Evolutionary conservation across 2,113 vertebrate species (phyloP).

Genomic region (Larimichthys polyactis): DNA sequence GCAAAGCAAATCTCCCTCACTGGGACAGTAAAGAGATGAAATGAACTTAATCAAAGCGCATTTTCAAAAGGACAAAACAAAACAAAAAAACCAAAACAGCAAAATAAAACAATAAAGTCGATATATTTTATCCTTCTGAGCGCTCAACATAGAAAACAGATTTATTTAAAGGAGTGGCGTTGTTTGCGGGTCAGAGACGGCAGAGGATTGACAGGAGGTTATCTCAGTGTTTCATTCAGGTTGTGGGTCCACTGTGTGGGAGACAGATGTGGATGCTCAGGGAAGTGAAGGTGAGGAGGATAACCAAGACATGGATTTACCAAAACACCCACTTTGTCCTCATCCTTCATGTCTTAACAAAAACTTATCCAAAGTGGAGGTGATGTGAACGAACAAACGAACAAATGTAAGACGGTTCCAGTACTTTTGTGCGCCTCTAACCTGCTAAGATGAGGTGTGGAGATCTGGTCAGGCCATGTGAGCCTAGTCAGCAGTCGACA

Average conservation of each 20-base stretch:
- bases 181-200: slow-evolving; percentile 19
- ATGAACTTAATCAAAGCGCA: slow-evolving; percentile 50
- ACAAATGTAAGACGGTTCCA: too few relatives aligned
- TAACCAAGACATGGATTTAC: background rate
- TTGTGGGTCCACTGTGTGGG: background rate
- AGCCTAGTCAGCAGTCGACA: too few relatives aligned
- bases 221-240: background rate
- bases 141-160: slow-evolving; percentile 8
- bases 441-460: too few relatives aligned
- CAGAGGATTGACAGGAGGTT: background rate
- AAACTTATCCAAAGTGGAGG: too few relatives aligned
- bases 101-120: background rate
- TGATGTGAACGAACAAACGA: too few relatives aligned
- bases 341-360: background rate
- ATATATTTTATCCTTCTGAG: slow-evolving; percentile 57
- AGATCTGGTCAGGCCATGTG: too few relatives aligned
- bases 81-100: background rate
- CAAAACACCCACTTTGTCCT: background rate
- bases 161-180: background rate
- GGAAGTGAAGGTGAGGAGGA: background rate
- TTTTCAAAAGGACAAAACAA: slow-evolving; percentile 48
- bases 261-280: background rate
- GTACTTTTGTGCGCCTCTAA: too few relatives aligned
- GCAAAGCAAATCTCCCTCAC: slow-evolving; percentile 38
- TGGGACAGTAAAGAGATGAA: slow-evolving; percentile 55